Base-by-base conservation (phyloP, 1,140 invertebrate species). In the Oryzaephilus surinamensis region DNA sequence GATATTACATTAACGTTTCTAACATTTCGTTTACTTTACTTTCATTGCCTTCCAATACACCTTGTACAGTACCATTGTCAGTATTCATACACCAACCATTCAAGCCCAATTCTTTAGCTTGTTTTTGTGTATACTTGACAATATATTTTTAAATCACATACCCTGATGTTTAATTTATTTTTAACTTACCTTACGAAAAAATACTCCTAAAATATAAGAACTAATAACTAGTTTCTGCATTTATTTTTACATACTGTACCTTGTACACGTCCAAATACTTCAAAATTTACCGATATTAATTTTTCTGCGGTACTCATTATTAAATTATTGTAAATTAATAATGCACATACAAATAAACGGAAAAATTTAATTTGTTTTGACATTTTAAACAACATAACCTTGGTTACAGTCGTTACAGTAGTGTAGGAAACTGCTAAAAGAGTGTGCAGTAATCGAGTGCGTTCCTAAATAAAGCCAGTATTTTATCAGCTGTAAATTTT, bases 71-170 rank as follows among this genome's bases (percentile, higher is more conserved):
- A n/a, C 71, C 76, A 32, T 62, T 44, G 1, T 65, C 46, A 0
- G 83, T 86, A 55, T 89, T 88, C 66, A 73, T 77, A 46, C 81
- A 82, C 79, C 81, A 88, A 11, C 84, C 84, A 50, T 65, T 71
- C 1, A 87, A 48, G 3, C 70, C 69, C 11, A 84, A 60, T 49
- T 74, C 70, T 36, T 73, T 71, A 0, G 74, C 79, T 60, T 76
- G 69, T 47, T 71, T 62, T 55, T 81, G 69, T 4, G 83, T 86
- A 41, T 74, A 67, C 79, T 84, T 34, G n/a, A 36, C 4, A 34
- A 17, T 26, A 36, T 10, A 30, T 19, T 28, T 6, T 17, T 39
- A 21, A 12, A n/a, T n/a, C n/a, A n/a, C n/a, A n/a, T n/a, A n/a
- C n/a, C n/a, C n/a, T 13, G 6, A 14, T 31, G 3, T 14, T 43